phyloP scores from a whole-genome alignment of 2,113 vertebrate genomes.

The Meleagris gallopavo region DNA sequence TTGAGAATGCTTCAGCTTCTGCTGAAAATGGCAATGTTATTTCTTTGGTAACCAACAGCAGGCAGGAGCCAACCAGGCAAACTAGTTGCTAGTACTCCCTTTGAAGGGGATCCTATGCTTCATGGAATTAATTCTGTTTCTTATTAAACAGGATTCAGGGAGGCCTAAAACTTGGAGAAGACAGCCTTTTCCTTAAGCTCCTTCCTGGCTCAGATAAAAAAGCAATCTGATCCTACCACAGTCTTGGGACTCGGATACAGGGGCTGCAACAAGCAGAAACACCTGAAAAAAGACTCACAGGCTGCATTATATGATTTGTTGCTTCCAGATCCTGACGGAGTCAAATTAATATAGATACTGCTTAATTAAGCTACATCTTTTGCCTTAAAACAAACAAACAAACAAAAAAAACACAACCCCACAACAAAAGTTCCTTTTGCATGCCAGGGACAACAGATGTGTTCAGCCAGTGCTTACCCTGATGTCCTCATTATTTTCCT shows the following conservation, averaged over 20 bases:
- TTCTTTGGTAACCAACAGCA: neutral
- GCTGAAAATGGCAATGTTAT: neutral
- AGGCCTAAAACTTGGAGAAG: neutral
- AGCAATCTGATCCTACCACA: neutral
- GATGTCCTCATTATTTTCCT: neutral
- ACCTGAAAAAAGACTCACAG: neutral
- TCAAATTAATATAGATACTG: neutral
- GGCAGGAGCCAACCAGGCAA: neutral
- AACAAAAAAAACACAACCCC: neutral
- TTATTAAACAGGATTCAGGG: neutral
- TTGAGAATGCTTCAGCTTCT: neutral
- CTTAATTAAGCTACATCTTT: neutral
- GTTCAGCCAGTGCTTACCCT: neutral
- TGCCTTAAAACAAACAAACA: neutral
- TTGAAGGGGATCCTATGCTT: neutral
- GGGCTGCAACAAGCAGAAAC: neutral
- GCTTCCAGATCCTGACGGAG: neutral
- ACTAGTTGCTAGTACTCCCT: neutral
- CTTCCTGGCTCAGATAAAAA: neutral
- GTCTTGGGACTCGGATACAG: fast-evolving
- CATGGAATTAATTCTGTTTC: neutral
- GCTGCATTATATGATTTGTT: neutral
- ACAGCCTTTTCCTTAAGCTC: neutral
- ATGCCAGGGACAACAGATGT: neutral
- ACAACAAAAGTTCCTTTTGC: neutral